Base-by-base conservation (phyloP, 2,113 vertebrate genomes). In the Monopterus albus region DNA sequence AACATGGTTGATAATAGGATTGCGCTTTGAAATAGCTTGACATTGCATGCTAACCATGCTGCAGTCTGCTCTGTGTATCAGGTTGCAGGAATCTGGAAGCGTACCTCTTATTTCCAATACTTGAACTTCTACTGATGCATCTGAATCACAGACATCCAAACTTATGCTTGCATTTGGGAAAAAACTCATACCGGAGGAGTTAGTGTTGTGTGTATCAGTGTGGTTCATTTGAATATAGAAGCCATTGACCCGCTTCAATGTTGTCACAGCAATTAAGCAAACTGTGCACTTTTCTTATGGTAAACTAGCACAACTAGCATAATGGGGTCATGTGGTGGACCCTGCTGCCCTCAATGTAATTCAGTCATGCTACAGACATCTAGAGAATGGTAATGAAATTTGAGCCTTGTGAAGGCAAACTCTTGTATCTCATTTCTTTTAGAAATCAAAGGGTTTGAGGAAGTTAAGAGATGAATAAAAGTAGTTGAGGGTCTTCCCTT, bases 1-100 rank as follows among this genome's bases (percentile, higher is more conserved):
- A 86, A 66, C 17, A 50, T 35, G 31, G 67, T 52, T 77, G 75
- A 87, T 80, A 62, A 77, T 78, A 57, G 77, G 40, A 58, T 73
- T 82, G 26, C 58, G 73, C 67, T 83, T 55, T 65, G 47, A 73
- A 78, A 86, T 57, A n/a, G 46, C 40, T 33, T 59, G 49, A 61
- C 55, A 52, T 61, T 42, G 53, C 62, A 70, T 39, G 31, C 59
- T 65, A 80, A 79, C 81, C 69, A 39, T 65, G 42, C 45, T 66
- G 55, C 23, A 62, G 64, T 53, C 81, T 74, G 61, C 46, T 74
- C 26, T 57, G 28, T 47, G 45, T 75, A 77, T 82, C 64, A 58
- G 23, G 76, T 82, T 50, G 36, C 67, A 55, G 28, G 40, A 77
- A 66, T 74, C 57, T 70, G 70, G 73, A 85, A 81, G 45, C 5